Base-by-base conservation (phyloP, 2,888 invertebrate species). In the Nipponacmea schrenckii region DNA sequence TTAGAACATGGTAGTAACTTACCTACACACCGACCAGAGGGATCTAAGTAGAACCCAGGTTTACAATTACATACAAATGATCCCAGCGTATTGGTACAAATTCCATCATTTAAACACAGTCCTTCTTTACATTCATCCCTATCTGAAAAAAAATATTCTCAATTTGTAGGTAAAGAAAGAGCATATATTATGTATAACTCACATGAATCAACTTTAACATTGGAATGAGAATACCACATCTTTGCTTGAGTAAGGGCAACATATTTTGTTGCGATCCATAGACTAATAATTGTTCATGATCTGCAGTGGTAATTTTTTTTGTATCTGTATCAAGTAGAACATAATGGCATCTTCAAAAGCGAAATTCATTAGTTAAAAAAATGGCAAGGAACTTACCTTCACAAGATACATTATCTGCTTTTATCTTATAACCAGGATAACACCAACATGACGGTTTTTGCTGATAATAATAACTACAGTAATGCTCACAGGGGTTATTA, bases 81-180 rank as follows among this genome's bases (percentile, higher is more conserved):
- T 1, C 78, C 78, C 1, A 67, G 67, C 14, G 78, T 77, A 74
- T 78, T 78, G 62, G 69, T 67, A 64, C 78, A 78, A 56, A 50
- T 26, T 14, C 74, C 75, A 64, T 77, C 44, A 44, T 74, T 67
- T 7, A 75, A 74, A 67, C 78, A 77, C 31, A 71, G 65, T 3
- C 73, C 73, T 45, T 71, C 64, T n/a, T 65, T 56, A 69, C 78
- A 78, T 56, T 78, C 78, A 69, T 78, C 76, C n/a, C 74, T 44
- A 64, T 78, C 78, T 78, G 73, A 2, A 64, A 63, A 56, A 48
- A 24, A 68, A 20, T n/a, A 62, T 5, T 12, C n/a, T 20, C 50
- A 0, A 3, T 31, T 31, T 31, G 31, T 31, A 5, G 31, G 31
- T 5, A 39, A 39, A 39, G 39, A 39, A 39, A 39, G 39, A 3